phyloP scores from a whole-genome alignment of 1,140 invertebrate species.

The Aplysia californica region DNA sequence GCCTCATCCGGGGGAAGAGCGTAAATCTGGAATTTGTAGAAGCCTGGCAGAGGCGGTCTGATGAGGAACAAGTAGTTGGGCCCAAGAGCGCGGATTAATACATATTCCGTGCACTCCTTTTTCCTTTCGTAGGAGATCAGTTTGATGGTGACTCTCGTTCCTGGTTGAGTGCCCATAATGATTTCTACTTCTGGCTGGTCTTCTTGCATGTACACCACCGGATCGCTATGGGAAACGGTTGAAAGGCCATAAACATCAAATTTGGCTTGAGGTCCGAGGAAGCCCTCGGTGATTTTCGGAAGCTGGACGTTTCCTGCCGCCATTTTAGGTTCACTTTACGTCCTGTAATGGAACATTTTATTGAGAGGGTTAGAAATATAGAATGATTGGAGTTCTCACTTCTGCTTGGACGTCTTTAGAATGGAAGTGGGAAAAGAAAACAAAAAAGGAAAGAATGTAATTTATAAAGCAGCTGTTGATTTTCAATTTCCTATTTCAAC shows the following conservation, averaged over 20 bases:
- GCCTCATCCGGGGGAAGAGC: slow-evolving; percentile 62
- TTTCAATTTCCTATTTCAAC: too few species aligned
- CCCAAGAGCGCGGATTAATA: slow-evolving; percentile 48
- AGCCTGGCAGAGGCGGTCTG: slow-evolving; percentile 55
- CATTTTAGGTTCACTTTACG: too few species aligned
- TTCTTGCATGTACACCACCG: slow-evolving; percentile 40
- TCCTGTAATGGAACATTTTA: too few species aligned
- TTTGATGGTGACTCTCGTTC: slow-evolving; percentile 53
- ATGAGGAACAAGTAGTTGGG: slow-evolving; percentile 53
- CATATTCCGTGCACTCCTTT: slow-evolving; percentile 51
- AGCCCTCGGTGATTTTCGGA: slow-evolving; percentile 64
- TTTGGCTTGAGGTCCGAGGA: slow-evolving; percentile 63
- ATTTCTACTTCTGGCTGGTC: slow-evolving; percentile 49
- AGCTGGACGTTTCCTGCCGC: too few species aligned
- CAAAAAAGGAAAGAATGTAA: too few species aligned
- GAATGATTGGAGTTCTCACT: too few species aligned
- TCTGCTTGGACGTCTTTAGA: too few species aligned
- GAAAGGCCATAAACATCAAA: slow-evolving; percentile 57
- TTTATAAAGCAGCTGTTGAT: too few species aligned
- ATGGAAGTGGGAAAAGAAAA: too few species aligned
- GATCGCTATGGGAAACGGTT: slow-evolving; percentile 49
- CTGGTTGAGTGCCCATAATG: slow-evolving; percentile 47
- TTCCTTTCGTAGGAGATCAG: slow-evolving; percentile 51
- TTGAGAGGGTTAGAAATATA: too few species aligned
- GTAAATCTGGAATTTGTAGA: slow-evolving; percentile 67